A percentile compares a stretch with the other conserved stretches of the same genome.
Evolutionary conservation across 2,797 vertebrate genomes (phyloP).

Genomic region (Chromis chromis): DNA sequence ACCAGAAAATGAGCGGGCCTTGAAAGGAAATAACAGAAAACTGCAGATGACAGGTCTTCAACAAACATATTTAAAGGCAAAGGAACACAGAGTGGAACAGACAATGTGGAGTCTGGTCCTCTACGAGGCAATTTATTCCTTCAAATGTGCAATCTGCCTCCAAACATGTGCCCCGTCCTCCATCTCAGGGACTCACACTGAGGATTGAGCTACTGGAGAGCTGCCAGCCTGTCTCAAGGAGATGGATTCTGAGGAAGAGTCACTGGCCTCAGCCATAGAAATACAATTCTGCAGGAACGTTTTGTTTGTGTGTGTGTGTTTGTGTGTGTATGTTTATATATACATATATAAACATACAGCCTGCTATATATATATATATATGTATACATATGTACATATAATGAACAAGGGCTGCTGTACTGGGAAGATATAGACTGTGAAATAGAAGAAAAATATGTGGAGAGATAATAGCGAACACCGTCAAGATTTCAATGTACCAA

Average conservation of each 20-base stretch:
- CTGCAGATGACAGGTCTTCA: constrained; percentile 76
- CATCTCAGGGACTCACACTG: constrained; percentile 73
- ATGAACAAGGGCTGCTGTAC: too few species aligned
- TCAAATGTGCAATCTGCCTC: constrained; percentile 81
- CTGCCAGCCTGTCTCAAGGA: constrained; percentile 74
- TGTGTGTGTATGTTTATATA: not conserved
- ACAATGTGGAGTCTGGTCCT: constrained; percentile 76
- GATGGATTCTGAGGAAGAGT: constrained; percentile 67
- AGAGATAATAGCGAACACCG: too few species aligned
- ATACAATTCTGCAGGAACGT: constrained; percentile 42
- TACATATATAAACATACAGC: too few species aligned
- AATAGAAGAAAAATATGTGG: too few species aligned
- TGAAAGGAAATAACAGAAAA: constrained; percentile 75
- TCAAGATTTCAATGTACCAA: not conserved
- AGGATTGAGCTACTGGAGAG: constrained; percentile 71
- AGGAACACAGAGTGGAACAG: constrained; percentile 70
- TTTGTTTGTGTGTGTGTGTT: not conserved
- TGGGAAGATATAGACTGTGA: too few species aligned
- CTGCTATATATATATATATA: too few species aligned
- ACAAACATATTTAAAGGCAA: constrained; percentile 79
- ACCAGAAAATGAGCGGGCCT: constrained; percentile 57
- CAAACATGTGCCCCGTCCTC: constrained; percentile 79
- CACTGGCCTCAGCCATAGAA: constrained; percentile 53
- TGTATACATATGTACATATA: too few species aligned
- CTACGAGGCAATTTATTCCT: constrained; percentile 76